Evolutionary conservation across 2,888 invertebrate genomes (phyloP).

Genomic region (Saturnia pavonia): DNA sequence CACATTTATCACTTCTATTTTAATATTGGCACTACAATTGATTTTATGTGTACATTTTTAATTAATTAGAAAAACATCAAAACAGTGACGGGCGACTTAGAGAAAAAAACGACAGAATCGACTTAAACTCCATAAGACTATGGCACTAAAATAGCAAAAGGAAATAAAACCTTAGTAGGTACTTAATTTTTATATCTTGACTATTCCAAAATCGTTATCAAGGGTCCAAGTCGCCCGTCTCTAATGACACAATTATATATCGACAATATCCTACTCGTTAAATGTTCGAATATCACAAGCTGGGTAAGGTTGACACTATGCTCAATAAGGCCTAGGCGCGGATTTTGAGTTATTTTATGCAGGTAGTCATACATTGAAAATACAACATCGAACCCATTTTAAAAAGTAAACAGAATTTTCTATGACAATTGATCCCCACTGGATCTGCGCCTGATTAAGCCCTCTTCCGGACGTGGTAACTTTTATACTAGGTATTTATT

Average conservation of each 20-base stretch:
- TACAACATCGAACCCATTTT: neutral
- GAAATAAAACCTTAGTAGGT: neutral
- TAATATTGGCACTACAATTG: slow-evolving; percentile 9
- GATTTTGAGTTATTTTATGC: no score
- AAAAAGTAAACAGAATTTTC: neutral
- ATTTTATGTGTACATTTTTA: neutral
- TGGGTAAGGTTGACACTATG: neutral
- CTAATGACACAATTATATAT: neutral
- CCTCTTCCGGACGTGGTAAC: neutral
- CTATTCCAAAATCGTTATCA: neutral
- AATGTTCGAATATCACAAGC: neutral
- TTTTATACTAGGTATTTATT: no score
- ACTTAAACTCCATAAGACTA: neutral
- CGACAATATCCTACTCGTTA: neutral
- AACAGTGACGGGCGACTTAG: neutral
- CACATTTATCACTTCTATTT: slow-evolving; percentile 11
- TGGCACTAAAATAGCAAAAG: neutral
- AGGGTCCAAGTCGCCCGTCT: neutral
- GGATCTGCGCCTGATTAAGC: neutral
- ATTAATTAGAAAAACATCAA: neutral
- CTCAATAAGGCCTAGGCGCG: no score
- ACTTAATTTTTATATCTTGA: neutral
- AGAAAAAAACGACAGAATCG: neutral
- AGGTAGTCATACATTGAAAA: no score
- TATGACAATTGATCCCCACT: no score